phyloP scores from a whole-genome alignment of 2,888 invertebrate genomes.

The Agriopis aurantiaria region DNA sequence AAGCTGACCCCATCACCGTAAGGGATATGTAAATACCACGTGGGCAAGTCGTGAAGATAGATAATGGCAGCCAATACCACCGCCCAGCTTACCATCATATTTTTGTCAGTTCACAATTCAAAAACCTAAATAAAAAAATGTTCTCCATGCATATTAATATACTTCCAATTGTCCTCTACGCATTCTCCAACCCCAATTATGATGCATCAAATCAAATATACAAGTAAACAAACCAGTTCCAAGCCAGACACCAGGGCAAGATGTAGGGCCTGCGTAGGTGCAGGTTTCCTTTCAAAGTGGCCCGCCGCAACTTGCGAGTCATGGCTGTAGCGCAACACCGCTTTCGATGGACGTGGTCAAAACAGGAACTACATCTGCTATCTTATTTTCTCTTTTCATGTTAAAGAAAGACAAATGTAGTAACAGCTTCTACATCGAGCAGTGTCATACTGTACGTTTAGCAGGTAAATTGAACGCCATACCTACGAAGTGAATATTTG shows the following conservation, averaged over 20 bases:
- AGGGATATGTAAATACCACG: too few relatives aligned
- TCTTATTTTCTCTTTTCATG: background rate
- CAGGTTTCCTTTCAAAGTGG: conserved; percentile 34
- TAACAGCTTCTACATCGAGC: background rate
- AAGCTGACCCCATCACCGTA: too few relatives aligned
- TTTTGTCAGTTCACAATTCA: too few relatives aligned
- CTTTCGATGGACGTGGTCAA: background rate
- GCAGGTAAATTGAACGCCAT: conserved; percentile 27
- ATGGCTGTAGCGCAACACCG: conserved; percentile 3
- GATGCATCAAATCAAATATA: conserved; percentile 14
- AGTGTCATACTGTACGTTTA: conserved; percentile 6
- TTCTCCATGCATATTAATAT: too few relatives aligned
- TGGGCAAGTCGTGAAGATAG: too few relatives aligned
- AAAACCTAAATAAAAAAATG: too few relatives aligned
- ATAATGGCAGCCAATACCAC: too few relatives aligned
- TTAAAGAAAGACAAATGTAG: background rate
- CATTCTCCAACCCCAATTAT: conserved; percentile 19
- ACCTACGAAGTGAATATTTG: conserved; percentile 34
- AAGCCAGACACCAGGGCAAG: conserved; percentile 17
- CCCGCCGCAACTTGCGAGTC: conserved; percentile 29
- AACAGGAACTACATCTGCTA: background rate
- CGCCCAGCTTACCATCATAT: too few relatives aligned
- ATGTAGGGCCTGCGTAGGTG: conserved; percentile 29
- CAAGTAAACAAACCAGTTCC: conserved; percentile 32
- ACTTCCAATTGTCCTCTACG: conserved; percentile 3